Evolutionary conservation across 2,888 invertebrate genomes (phyloP).

Genomic region (Drosophila suboccidentalis): DNA sequence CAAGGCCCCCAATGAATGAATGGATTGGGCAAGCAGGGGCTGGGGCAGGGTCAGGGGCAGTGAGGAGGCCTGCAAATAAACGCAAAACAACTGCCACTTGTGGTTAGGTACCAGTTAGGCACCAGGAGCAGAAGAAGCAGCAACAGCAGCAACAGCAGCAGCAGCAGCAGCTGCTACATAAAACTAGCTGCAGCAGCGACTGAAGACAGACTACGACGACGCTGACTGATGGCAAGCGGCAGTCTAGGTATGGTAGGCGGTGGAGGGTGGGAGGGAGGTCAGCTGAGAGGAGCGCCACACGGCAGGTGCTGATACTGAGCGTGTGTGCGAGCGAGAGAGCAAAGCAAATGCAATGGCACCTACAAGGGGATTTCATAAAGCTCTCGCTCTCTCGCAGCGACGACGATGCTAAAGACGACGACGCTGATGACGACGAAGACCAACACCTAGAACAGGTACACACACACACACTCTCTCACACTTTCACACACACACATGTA

Average conservation of each 20-base stretch:
- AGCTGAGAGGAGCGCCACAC: constrained; percentile 37
- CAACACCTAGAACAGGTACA: constrained; percentile 75
- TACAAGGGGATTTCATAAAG: constrained; percentile 54
- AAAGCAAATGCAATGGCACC: constrained; percentile 56
- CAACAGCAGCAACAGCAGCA: constrained; percentile 18
- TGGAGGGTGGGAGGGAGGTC: background rate
- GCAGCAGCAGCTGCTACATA: constrained; percentile 42
- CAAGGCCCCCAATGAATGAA: constrained; percentile 1
- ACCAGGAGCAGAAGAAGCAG: constrained; percentile 29
- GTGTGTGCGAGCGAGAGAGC: constrained; percentile 43
- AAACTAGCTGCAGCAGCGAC: constrained; percentile 27
- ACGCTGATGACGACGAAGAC: constrained; percentile 38
- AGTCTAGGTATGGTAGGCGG: constrained; percentile 2
- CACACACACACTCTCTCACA: constrained; percentile 38
- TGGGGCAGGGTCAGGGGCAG: constrained; percentile 7
- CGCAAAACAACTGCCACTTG: constrained; percentile 79
- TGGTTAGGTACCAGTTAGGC: constrained; percentile 66
- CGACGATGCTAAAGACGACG: constrained; percentile 53
- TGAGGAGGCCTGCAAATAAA: constrained; percentile 54
- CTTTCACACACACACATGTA: background rate
- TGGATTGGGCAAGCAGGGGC: background rate
- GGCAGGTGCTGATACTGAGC: constrained; percentile 59
- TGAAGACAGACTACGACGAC: constrained; percentile 24
- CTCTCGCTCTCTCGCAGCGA: constrained; percentile 48
- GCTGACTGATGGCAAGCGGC: constrained; percentile 49